Base-by-base conservation (phyloP, 1,140 invertebrate genomes). In the Adelges cooleyi region DNA sequence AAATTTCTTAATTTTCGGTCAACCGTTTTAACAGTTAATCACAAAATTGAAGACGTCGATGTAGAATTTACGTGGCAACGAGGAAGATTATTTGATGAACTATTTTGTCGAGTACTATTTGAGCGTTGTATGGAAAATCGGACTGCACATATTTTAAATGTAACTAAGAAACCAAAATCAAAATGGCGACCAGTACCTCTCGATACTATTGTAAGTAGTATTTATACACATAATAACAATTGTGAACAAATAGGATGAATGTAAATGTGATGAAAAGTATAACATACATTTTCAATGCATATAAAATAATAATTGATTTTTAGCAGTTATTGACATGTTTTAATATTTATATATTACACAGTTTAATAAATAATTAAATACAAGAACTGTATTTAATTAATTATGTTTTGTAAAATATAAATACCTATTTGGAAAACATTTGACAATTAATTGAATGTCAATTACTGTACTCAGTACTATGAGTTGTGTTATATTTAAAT, bases 151-250 rank as follows among this genome's bases (percentile, higher is more conserved):
- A 92, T 99, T 0, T 79, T 83, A 65, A 86, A 84, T 71, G 84
- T 98, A 4, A 83, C 81, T 18, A 86, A 83, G 42, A 95, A 95
- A 75, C 89, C 87, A 0, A 99, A 98, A 76, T 89, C 82, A 62
- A 98, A 98, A 78, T 99, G 92, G 93, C 80, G 97, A 71, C 97
- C 97, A 15, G 71, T 87, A 44, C 91, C 96, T 20, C 76, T 99
- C 66, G 96, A 99, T 74, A 99, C 97, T 36, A 86, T 99, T 69
- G 90, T 93, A 81, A 79, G 83, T 82, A 69, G 62, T 23, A n/a
- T 40, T 53, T 15, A 51, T 36, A 38, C 51, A 25, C 10, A 22
- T 8, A 49, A 65, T 62, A 48, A 8, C 36, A 8, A 38, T 38
- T 38, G 6, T 38, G 36, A 38, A 38, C 13, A 38, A 38, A 38